Evolutionary conservation across 1,140 invertebrate genomes (phyloP).

Genomic region (Proales similis): DNA sequence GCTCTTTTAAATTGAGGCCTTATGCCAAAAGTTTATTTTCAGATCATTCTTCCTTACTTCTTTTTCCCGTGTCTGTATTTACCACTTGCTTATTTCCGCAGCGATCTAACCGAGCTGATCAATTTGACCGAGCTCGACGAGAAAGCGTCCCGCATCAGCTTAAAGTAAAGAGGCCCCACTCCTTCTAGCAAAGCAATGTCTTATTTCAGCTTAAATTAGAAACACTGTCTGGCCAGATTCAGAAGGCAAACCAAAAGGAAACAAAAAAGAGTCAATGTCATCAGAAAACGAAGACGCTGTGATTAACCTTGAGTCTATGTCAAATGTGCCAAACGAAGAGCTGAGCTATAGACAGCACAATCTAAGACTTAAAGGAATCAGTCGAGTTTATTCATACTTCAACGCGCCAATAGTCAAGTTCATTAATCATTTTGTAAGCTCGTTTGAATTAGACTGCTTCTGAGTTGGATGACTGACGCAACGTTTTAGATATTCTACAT

Average conservation of each 20-base stretch:
- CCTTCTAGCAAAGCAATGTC: not conserved
- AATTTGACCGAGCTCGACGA: conserved; percentile 34
- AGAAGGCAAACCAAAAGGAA: not conserved
- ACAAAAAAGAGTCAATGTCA: not conserved
- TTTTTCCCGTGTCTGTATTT: conserved; percentile 24
- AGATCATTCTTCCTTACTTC: conserved; percentile 16
- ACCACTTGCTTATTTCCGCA: conserved; percentile 33
- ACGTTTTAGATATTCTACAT: conserved; percentile 13
- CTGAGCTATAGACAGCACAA: conserved; percentile 27
- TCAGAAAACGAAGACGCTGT: conserved; percentile 11
- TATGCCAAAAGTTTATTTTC: not conserved
- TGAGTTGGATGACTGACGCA: not conserved
- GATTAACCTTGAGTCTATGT: conserved; percentile 5
- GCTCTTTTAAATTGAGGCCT: not conserved
- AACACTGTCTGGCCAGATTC: not conserved
- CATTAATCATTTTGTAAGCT: conserved; percentile 32
- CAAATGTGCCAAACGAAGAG: conserved; percentile 25
- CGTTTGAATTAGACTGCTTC: not conserved
- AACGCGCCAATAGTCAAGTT: conserved; percentile 36
- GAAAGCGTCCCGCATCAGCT: conserved; percentile 26
- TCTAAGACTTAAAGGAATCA: conserved; percentile 11
- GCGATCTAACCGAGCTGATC: conserved; percentile 29
- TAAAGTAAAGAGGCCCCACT: not conserved
- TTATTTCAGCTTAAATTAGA: conserved; percentile 10
- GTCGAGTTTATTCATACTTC: conserved; percentile 29